A percentile compares a stretch with the other conserved stretches of the same genome.
phyloP scores from a whole-genome alignment of 2,113 vertebrate species.

The Holacanthus passer region DNA sequence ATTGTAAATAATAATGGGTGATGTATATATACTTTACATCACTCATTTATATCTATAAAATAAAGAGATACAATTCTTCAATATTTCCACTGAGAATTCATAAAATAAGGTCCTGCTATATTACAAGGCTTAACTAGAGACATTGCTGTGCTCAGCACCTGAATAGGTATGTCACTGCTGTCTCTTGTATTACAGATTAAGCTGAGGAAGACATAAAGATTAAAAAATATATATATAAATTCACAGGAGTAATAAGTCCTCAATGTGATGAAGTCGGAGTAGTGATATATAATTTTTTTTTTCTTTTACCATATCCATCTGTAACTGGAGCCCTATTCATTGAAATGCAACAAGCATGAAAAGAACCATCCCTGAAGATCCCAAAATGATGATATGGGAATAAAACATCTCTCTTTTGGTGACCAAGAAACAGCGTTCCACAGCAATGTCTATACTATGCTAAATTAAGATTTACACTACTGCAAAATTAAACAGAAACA shows the following conservation, averaged over 20 bases:
- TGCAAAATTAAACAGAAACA: background rate
- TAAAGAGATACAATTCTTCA: no score
- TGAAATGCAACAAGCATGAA: background rate
- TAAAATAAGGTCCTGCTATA: no score
- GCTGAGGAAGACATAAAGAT: background rate
- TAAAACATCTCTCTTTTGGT: background rate
- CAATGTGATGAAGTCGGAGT: no score
- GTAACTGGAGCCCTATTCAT: background rate
- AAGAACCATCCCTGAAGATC: background rate
- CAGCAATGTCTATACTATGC: slow-evolving; percentile 35
- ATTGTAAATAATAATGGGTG: background rate
- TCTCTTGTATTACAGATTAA: background rate
- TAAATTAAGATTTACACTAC: slow-evolving; percentile 8
- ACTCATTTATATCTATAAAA: no score
- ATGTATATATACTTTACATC: background rate
- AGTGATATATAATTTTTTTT: background rate
- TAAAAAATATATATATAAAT: no score
- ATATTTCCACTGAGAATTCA: no score
- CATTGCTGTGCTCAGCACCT: slow-evolving; percentile 42
- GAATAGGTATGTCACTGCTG: background rate
- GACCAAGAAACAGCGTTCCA: slow-evolving; percentile 27
- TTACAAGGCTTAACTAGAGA: background rate
- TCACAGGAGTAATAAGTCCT: background rate
- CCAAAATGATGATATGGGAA: background rate
- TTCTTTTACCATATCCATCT: background rate